Base-by-base conservation (phyloP, 2,888 invertebrate species). In the Mylabris sibirica region DNA sequence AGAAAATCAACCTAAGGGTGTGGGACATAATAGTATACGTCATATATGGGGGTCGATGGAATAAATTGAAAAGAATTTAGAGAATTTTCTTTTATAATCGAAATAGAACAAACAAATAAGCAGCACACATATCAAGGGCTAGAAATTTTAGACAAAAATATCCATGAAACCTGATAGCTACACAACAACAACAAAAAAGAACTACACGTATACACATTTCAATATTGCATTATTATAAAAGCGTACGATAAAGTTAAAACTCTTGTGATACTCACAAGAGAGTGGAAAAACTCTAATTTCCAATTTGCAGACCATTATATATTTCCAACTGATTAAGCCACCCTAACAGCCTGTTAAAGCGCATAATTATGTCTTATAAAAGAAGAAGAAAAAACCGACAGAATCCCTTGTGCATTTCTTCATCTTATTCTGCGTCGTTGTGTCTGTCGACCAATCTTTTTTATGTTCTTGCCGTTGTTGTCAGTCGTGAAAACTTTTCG, bases 281-380 rank as follows among this genome's bases (percentile, higher is more conserved):
- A 35, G 35, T 11, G 11, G 11, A 53, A 57, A 57, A 49, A 57
- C 9, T 24, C 24, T 77, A 79, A 78, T 79, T 74, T 79, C 78
- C 80, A 80, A 79, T 80, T 81, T 78, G 70, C 75, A 70, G 73
- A 74, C 78, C 80, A 83, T 82, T 83, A 82, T 83, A 83, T 81
- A 78, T 77, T 82, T 79, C 79, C 81, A 77, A 74, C 72, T 79
- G 79, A 80, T 79, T 82, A 81, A 78, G 73, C 80, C 77, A 75
- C 76, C 74, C 79, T 80, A 78, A 78, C 77, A 77, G 78, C 76
- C 78, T 79, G 78, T 70, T 67, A 72, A 72, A 75, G 69, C 63
- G 63, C 65, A 62, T 74, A 74, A 74, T 74, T 74, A 73, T 74
- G 70, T 69, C 66, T 69, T 59, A 65, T 66, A 72, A 71, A 70